Conservation (phyloP, 2,113 vertebrate genomes). For the Mastomys natalensis region DNA sequence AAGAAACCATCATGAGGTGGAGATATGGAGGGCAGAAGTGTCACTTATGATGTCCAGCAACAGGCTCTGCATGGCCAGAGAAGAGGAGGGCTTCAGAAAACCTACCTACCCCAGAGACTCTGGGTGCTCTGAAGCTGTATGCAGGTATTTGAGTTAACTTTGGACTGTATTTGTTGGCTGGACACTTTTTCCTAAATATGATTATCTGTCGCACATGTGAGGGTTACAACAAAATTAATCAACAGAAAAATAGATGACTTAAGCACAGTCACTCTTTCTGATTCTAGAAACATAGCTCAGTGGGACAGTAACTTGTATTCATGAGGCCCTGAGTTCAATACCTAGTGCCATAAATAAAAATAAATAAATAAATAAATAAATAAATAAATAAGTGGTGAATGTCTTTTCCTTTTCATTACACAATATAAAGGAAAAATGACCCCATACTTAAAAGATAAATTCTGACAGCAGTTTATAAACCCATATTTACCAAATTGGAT, state of each 20-base stretch:
- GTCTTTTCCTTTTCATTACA: constrained; percentile 29
- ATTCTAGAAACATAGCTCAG: neutral
- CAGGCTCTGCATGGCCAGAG: neutral
- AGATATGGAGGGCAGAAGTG: neutral
- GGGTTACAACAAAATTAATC: constrained; percentile 36
- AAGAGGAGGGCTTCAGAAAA: neutral
- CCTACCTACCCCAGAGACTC: neutral
- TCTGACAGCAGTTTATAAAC: constrained; percentile 46
- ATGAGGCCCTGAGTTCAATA: neutral
- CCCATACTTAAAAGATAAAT: constrained; percentile 31
- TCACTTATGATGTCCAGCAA: neutral
- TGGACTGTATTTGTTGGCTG: neutral
- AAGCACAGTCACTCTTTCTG: neutral
- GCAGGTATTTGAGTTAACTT: neutral
- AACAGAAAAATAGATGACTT: constrained; percentile 24
- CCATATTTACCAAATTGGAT: constrained; percentile 31
- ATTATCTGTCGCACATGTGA: constrained; percentile 47
- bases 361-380: neutral
- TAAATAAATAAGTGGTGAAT: neutral
- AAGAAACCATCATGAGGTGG: fast-evolving
- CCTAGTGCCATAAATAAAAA: neutral
- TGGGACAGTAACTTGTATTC: neutral
- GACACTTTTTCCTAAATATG: neutral
- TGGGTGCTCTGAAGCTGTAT: neutral
- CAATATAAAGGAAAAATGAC: constrained; percentile 44